Evolutionary conservation across 2,797 vertebrate species (phyloP), one percentile per base, ranked within the genome.

Genomic region (Trematomus bernacchii): DNA sequence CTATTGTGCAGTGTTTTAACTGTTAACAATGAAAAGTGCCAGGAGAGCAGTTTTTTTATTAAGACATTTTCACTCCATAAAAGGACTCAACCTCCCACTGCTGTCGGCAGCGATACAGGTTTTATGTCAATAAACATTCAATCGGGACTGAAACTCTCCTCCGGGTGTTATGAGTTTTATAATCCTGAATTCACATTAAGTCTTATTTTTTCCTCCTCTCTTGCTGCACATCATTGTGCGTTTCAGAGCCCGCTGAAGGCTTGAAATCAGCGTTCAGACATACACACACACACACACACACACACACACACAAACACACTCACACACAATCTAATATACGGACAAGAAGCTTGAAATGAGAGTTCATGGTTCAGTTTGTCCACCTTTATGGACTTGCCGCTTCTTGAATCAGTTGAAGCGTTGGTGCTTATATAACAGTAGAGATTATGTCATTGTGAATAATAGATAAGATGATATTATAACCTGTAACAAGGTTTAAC

Each of bases 101-200:
- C 63, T 82, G 80, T 75, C 83, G 77, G 77, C 66, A 71, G 65
- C 65, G 63, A 86, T 80, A 77, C 68, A 73, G 58, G 74, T 78
- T 78, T 84, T 75, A 72, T 79, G 61, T 85, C 84, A 86, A 79
- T 79, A 85, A 86, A 88, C 83, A 87, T 82, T 86, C 76, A 77
- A 73, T 87, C 87, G 82, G 71, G 64, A 69, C 59, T 23, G 64
- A 83, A 89, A 76, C 72, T 65, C 73, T 81, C 70, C 74, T 83
- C 57, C 9, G 42, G 60, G 60, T 79, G 46, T 76, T 85, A 73
- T 82, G 79, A 68, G 74, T 84, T 74, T 84, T 62, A 83, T 77
- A 80, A 77, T 80, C 66, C 70, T 60, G 66, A 71, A 54, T 78
- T 85, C 66, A 53, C 73, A 57, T 81, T 52, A 63, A 53, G 58